phyloP scores from a whole-genome alignment of 2,888 invertebrate species.

The Dyspetes luteomarginatus region DNA sequence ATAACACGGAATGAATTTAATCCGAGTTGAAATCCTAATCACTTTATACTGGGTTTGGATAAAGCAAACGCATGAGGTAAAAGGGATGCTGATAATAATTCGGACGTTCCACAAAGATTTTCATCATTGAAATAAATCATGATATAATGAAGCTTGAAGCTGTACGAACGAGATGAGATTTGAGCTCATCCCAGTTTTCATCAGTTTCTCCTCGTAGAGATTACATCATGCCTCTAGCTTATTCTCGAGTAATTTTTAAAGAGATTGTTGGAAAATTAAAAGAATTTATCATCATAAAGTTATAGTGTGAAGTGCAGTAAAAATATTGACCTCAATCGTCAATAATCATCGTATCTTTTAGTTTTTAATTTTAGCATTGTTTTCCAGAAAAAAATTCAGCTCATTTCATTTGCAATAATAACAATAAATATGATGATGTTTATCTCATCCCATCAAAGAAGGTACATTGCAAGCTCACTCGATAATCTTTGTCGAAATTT shows the following conservation, averaged over 20 bases:
- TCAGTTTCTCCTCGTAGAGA: neutral
- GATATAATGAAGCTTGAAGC: neutral
- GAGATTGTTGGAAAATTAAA: neutral
- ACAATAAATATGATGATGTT: too few relatives aligned
- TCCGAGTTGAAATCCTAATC: constrained; percentile 22
- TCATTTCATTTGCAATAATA: too few relatives aligned
- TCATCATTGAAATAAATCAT: constrained; percentile 16
- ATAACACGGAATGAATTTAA: constrained; percentile 2
- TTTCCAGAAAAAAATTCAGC: too few relatives aligned
- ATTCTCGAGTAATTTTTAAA: neutral
- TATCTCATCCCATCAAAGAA: too few relatives aligned
- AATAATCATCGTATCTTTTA: too few relatives aligned
- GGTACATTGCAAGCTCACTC: too few relatives aligned
- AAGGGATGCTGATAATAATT: neutral
- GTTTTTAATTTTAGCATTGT: too few relatives aligned
- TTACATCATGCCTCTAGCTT: neutral
- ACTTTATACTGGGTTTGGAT: neutral
- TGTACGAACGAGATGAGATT: constrained; percentile 10
- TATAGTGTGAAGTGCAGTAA: too few relatives aligned
- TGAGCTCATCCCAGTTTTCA: neutral
- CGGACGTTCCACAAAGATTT: neutral
- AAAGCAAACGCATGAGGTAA: neutral
- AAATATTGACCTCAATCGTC: too few relatives aligned
- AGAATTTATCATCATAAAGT: too few relatives aligned
- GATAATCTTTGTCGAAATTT: too few relatives aligned